Evolutionary conservation across 1,140 invertebrate species (phyloP).

Genomic region (Trinorchestia longiramus): DNA sequence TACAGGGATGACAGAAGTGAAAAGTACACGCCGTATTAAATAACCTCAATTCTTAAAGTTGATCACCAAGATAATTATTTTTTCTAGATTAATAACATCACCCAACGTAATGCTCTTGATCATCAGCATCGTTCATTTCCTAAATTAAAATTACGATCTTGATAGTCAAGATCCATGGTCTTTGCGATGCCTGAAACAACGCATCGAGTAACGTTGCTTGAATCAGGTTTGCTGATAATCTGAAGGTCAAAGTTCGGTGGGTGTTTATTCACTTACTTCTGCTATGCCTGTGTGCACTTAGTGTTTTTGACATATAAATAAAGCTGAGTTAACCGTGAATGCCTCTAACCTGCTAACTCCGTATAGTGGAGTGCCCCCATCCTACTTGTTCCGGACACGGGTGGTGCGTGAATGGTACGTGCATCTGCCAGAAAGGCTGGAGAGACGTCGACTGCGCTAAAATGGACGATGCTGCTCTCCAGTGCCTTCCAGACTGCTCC

Average conservation of each 20-base stretch:
- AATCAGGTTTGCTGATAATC: not conserved
- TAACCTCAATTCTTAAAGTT: not conserved
- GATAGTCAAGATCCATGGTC: too few relatives aligned
- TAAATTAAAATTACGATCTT: too few relatives aligned
- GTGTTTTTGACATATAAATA: not conserved
- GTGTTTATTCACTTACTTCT: not conserved
- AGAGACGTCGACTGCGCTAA: constrained; percentile 91
- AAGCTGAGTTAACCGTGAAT: not conserved
- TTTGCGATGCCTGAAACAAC: too few relatives aligned
- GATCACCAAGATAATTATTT: too few relatives aligned
- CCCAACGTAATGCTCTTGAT: too few relatives aligned
- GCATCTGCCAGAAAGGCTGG: constrained; percentile 97
- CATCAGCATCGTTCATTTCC: too few relatives aligned
- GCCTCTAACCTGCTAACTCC: constrained; percentile 5
- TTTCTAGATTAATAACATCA: too few relatives aligned
- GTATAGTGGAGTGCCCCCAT: constrained; percentile 89
- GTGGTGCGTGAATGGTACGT: constrained; percentile 94
- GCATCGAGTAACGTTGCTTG: too few relatives aligned
- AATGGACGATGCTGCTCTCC: constrained; percentile 91
- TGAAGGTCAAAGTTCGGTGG: not conserved
- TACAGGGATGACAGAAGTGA: not conserved
- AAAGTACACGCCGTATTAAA: not conserved
- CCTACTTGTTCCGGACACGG: constrained; percentile 95
- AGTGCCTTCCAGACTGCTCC: constrained; percentile 94
- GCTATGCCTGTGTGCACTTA: not conserved